These are phyloP conservation scores for Ornithoptera priamus DNA, from an alignment of 2,888 invertebrate species.

Conservation along the genomic window DNA sequence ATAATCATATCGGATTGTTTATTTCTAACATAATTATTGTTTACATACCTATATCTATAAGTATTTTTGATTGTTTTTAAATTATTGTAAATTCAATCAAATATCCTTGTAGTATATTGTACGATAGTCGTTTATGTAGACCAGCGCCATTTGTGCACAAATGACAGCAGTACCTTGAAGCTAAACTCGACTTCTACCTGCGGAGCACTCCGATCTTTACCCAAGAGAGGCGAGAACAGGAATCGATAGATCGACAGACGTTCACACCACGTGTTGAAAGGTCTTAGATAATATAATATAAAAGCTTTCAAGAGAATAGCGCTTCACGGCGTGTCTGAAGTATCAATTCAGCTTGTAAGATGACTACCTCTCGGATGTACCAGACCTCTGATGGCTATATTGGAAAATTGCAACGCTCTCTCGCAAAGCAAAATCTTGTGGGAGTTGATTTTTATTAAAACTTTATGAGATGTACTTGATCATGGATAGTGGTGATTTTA, in stretches of 20 bases:
- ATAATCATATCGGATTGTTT: too few species aligned
- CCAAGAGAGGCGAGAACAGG: conserved; percentile 65
- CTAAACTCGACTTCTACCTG: conserved; percentile 37
- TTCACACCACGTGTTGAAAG: conserved; percentile 72
- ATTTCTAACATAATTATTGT: too few species aligned
- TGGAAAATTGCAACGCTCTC: conserved; percentile 67
- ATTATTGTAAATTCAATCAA: background rate
- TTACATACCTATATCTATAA: too few species aligned
- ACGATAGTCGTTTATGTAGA: conserved; percentile 10
- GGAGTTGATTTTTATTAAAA: conserved; percentile 71
- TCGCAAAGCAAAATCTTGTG: conserved; percentile 48
- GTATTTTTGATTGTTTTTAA: too few species aligned
- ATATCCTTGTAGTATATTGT: background rate
- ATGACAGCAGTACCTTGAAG: conserved; percentile 16
- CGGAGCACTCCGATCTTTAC: conserved; percentile 53
- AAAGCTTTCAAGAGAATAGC: conserved; percentile 79
- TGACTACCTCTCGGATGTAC: conserved; percentile 66
- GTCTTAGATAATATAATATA: conserved; percentile 79
- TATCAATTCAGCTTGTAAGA: conserved; percentile 78
- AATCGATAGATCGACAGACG: conserved; percentile 75
- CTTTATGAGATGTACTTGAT: conserved; percentile 51
- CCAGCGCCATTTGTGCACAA: conserved; percentile 16
- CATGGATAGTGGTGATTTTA: conserved; percentile 33
- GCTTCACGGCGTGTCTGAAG: conserved; percentile 73
- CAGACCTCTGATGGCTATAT: conserved; percentile 69